Base-by-base conservation (phyloP, 2,113 vertebrate species). In the Jaculus jaculus region DNA sequence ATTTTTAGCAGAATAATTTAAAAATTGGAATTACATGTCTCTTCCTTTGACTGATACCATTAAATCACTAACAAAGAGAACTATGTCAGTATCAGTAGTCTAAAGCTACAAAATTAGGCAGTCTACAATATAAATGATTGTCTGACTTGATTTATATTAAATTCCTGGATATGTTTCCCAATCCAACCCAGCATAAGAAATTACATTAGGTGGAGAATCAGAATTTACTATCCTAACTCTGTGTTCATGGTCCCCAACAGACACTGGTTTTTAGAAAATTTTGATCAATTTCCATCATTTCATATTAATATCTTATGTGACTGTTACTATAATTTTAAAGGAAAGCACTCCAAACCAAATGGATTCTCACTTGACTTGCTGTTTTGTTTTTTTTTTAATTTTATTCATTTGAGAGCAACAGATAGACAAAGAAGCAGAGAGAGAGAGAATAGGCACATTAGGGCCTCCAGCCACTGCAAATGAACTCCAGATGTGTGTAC, bases 1-100 rank as follows among this genome's bases (percentile, higher is more conserved):
- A 17, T 54, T 16, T 54, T 88, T 88, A 63, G 90, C n/a, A 73
- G 1, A 94, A 15, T 75, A 73, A 65, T 90, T 87, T 84, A 91
- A 2, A 94, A 86, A 79, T 2, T 75, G 37, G 83, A 83, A 54
- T 71, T 20, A 78, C 66, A 80, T 71, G 26, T 60, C 60, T 75
- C 39, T 68, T 80, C 11, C 61, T 77, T 89, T 79, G n/a, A 89
- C 37, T 65, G 24, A 34, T 66, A 80, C 7, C 8, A 89, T 72
- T 21, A 91, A 60, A 60, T 30, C 5, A 75, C 58, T 58, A 86
- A 54, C 24, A 79, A 79, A 65, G 26, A 69, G 71, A 42, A 66
- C 28, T 39, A 72, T 15, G 6, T 37, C 32, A 73, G 1, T n/a
- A 74, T 26, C 15, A 60, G 47, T 60, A 72, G 34, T 81, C 34